Conservation (phyloP, 2,888 invertebrate species). For the Girardia tigrina region DNA sequence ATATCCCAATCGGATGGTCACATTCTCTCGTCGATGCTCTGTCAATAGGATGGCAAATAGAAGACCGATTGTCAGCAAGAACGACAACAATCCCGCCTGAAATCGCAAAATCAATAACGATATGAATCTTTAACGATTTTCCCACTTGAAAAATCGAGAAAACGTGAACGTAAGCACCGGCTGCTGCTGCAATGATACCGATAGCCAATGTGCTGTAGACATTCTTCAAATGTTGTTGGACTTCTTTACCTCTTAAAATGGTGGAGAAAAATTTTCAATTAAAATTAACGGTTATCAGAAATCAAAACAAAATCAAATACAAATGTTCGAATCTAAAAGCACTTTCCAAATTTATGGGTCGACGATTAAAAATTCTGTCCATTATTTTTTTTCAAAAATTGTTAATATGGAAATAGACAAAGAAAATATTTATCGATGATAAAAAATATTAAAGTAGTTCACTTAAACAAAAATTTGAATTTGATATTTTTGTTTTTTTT, state of each 20-base stretch:
- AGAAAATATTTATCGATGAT: neutral
- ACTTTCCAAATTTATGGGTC: neutral
- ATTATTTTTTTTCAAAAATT: neutral
- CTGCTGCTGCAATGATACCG: slow-evolving; percentile 60
- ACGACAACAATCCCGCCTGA: slow-evolving; percentile 63
- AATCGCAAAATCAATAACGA: neutral
- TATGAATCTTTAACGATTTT: slow-evolving; percentile 54
- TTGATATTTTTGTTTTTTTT: too few relatives aligned
- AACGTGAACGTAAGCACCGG: neutral
- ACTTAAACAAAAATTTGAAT: too few relatives aligned
- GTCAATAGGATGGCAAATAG: slow-evolving; percentile 67
- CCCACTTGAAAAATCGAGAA: slow-evolving; percentile 54
- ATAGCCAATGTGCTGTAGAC: slow-evolving; percentile 80
- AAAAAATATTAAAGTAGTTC: too few relatives aligned
- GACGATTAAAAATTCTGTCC: neutral
- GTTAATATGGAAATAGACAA: neutral
- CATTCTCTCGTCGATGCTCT: slow-evolving; percentile 57
- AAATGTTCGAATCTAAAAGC: neutral
- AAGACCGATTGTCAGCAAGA: slow-evolving; percentile 63
- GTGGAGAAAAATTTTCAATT: too few relatives aligned
- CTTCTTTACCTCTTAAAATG: slow-evolving; percentile 68
- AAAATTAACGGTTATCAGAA: too few relatives aligned
- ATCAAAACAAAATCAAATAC: too few relatives aligned
- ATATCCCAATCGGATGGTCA: slow-evolving; percentile 63
- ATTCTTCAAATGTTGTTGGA: slow-evolving; percentile 78